phyloP scores from a whole-genome alignment of 2,888 invertebrate genomes.

The Phragmatobia fuliginosa region DNA sequence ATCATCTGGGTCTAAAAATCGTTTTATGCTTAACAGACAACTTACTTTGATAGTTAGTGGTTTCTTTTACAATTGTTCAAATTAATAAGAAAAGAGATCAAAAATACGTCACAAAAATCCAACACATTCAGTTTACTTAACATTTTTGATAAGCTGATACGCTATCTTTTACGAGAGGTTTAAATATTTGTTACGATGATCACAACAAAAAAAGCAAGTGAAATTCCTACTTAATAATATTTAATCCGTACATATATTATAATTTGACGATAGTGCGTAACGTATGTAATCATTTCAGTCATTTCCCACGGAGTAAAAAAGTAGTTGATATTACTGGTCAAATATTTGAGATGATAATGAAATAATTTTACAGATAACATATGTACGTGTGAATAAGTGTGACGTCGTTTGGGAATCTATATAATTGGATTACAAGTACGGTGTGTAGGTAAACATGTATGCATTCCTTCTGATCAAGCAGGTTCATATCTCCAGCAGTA shows the following conservation, averaged over 20 bases:
- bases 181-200: slow-evolving; percentile 35
- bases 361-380: slow-evolving; percentile 58
- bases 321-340: slow-evolving; percentile 55
- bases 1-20: too few species aligned
- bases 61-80: neutral
- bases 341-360: slow-evolving; percentile 68
- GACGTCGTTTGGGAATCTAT: slow-evolving; percentile 22
- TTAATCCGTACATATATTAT: slow-evolving; percentile 9
- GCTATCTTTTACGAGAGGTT: slow-evolving; percentile 17
- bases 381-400: slow-evolving; percentile 50
- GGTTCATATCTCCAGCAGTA: neutral
- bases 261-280: slow-evolving; percentile 19
- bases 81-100: neutral
- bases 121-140: slow-evolving; percentile 5
- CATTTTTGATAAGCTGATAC: slow-evolving; percentile 18
- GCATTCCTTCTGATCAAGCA: neutral
- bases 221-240: slow-evolving; percentile 24
- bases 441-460: neutral
- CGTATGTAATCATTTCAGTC: slow-evolving; percentile 22
- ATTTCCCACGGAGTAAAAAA: slow-evolving; percentile 52
- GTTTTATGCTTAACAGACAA: too few species aligned
- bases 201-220: slow-evolving; percentile 19
- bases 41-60: too few species aligned
- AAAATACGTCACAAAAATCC: slow-evolving; percentile 8
- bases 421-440: neutral